phyloP scores from a whole-genome alignment of 2,888 invertebrate species.

The Apamea crenata region DNA sequence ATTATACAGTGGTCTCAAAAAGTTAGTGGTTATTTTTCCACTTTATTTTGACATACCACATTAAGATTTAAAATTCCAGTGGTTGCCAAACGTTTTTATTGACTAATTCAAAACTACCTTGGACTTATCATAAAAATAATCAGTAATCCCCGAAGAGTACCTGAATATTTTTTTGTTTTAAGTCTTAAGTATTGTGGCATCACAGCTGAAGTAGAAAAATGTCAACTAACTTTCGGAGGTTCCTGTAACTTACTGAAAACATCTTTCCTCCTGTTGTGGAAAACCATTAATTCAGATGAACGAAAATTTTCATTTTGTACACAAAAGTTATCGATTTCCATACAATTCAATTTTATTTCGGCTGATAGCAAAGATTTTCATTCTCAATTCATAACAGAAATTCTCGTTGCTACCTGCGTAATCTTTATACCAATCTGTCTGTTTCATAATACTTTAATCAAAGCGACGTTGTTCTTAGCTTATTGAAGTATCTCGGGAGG shows the following conservation, averaged over 20 bases:
- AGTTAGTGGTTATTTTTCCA: not conserved
- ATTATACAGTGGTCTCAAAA: not conserved
- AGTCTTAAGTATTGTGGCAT: too few relatives aligned
- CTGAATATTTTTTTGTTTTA: too few relatives aligned
- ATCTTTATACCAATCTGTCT: conserved; percentile 28
- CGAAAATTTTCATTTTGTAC: not conserved
- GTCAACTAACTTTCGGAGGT: not conserved
- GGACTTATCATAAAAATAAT: not conserved
- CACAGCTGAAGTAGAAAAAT: not conserved
- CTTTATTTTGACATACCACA: not conserved
- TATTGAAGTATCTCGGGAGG: conserved; percentile 45
- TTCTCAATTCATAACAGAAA: conserved; percentile 22
- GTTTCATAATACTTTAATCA: conserved; percentile 41
- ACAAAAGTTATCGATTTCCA: conserved; percentile 20
- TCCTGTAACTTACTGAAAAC: not conserved
- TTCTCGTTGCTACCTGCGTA: conserved; percentile 3
- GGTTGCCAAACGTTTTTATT: not conserved
- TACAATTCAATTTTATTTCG: conserved; percentile 19
- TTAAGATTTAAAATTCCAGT: not conserved
- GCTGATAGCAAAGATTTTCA: conserved; percentile 6
- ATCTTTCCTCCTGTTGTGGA: not conserved
- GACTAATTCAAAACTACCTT: not conserved
- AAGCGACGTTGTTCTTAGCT: conserved; percentile 37
- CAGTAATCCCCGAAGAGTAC: not conserved
- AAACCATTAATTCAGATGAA: not conserved